These are phyloP conservation scores for Pelvicachromis taeniatus DNA, from an alignment of 2,113 vertebrate species.

Conservation along the genomic window DNA sequence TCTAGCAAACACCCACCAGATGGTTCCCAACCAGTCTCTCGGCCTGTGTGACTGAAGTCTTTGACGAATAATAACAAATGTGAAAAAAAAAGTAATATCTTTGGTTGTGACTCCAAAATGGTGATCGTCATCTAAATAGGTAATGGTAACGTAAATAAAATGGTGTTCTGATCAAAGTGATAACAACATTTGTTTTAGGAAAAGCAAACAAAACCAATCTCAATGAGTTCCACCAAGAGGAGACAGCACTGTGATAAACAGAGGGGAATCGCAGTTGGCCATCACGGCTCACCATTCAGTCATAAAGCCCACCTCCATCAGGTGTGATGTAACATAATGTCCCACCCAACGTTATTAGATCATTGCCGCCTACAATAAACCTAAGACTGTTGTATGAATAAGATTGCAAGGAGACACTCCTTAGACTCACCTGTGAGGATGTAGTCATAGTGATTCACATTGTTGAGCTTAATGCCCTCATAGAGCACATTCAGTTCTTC, in stretches of 20 bases:
- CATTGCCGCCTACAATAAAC: not conserved
- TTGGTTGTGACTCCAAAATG: no score
- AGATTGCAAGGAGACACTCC: not conserved
- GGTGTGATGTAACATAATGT: not conserved
- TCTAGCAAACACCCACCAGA: no score
- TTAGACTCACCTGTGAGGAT: constrained; percentile 86
- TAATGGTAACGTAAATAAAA: no score
- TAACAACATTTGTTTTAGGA: not conserved
- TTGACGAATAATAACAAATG: no score
- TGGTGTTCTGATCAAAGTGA: not conserved
- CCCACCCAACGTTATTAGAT: not conserved
- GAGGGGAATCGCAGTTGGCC: not conserved
- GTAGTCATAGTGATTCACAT: constrained; percentile 89
- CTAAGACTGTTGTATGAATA: not conserved
- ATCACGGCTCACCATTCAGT: not conserved
- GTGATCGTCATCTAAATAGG: no score
- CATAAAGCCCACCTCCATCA: not conserved
- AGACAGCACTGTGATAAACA: not conserved
- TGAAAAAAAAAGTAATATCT: no score
- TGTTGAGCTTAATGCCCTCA: constrained; percentile 88
- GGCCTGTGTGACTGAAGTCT: no score
- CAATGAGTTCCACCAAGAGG: not conserved
- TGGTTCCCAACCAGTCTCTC: no score
- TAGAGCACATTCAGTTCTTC: constrained; percentile 89
- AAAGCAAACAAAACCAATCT: no score